Conservation (phyloP, 2,113 vertebrate species). For the Sprattus sprattus region DNA sequence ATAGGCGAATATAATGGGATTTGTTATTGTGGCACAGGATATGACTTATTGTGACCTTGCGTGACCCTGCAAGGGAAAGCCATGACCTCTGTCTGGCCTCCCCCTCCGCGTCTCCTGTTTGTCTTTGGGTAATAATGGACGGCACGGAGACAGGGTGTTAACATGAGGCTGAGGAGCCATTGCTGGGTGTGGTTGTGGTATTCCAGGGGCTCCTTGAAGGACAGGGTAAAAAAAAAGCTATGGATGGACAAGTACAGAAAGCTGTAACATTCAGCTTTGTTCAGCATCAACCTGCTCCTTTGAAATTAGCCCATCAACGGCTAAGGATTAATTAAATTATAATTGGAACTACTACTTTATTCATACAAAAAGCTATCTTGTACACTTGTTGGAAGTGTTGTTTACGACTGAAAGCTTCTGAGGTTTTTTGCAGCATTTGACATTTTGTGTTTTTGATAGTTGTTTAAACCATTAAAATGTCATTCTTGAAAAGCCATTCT, state of each 20-base stretch:
- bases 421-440: background rate
- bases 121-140: constrained; percentile 39
- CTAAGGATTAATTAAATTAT: background rate
- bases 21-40: constrained; percentile 69
- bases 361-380: background rate
- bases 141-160: background rate
- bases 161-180: background rate
- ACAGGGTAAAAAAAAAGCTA: background rate
- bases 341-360: background rate
- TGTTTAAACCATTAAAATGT: background rate
- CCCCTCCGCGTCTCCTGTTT: constrained; percentile 42
- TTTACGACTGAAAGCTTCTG: background rate
- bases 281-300: background rate
- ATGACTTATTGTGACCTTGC: constrained; percentile 63
- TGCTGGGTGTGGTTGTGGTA: background rate
- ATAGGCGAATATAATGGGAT: constrained; percentile 54
- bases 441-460: background rate
- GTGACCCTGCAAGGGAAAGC: constrained; percentile 46
- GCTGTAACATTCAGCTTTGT: background rate
- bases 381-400: background rate
- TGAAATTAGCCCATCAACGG: background rate
- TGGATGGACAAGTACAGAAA: background rate
- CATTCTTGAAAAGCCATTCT: background rate
- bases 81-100: constrained; percentile 62
- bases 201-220: background rate